Percentiles rank a stretch among this genome's conserved stretches.
Evolutionary conservation across 2,888 invertebrate species (phyloP).

Genomic region (Phorcus lineatus): DNA sequence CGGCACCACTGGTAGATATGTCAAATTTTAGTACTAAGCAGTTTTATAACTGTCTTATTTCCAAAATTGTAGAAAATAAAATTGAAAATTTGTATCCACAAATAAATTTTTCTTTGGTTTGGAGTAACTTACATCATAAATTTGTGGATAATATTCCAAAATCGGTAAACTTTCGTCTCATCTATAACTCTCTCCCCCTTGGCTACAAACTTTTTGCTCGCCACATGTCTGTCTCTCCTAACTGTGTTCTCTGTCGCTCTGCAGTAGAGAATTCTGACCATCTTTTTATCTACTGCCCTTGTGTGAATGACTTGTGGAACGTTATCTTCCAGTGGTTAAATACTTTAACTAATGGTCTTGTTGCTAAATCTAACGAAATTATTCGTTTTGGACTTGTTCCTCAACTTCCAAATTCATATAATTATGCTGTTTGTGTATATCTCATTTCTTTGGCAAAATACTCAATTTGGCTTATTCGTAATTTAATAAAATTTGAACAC

Average conservation of each 20-base stretch:
- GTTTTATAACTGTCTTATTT: neutral
- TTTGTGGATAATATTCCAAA: conserved; percentile 13
- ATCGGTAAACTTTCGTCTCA: neutral
- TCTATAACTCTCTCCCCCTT: neutral
- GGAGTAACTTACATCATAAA: neutral
- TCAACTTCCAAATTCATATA: neutral
- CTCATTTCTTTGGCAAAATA: neutral
- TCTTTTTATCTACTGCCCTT: neutral
- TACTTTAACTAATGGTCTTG: neutral
- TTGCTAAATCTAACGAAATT: neutral
- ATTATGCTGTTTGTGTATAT: neutral
- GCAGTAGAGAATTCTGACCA: conserved; percentile 8
- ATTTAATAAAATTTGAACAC: neutral
- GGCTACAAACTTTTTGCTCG: neutral
- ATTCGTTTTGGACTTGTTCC: conserved; percentile 3
- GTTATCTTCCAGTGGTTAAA: neutral
- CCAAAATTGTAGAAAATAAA: neutral
- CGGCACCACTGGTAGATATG: neutral
- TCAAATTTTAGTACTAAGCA: neutral
- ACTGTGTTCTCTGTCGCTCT: neutral
- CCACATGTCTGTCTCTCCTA: neutral
- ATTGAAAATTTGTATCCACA: neutral
- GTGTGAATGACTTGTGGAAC: neutral
- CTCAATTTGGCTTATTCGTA: neutral
- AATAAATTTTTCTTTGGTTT: neutral